Conservation (phyloP, 2,888 invertebrate species). For the Volucella zonaria region DNA sequence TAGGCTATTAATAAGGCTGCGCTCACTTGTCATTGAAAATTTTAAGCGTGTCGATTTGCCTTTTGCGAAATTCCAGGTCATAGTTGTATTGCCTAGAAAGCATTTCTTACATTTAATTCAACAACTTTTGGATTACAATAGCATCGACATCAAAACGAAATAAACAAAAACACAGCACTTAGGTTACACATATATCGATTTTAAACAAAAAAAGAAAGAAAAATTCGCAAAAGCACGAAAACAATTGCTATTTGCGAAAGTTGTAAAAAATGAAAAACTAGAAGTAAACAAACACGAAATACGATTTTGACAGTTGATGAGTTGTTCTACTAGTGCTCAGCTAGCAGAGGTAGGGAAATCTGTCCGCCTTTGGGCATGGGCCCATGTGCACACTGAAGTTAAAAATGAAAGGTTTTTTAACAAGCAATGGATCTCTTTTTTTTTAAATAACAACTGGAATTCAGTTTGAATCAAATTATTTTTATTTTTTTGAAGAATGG, state of each 20-base stretch:
- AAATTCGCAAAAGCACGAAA: background rate
- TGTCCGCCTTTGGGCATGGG: background rate
- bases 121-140: background rate
- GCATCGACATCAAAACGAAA: conserved; percentile 2
- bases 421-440: too few species aligned
- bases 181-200: too few species aligned
- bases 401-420: background rate
- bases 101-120: conserved; percentile 56
- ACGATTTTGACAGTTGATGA: background rate
- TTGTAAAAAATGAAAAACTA: conserved; percentile 5
- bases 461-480: too few species aligned
- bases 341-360: background rate
- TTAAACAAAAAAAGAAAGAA: too few species aligned
- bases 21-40: conserved; percentile 91
- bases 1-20: conserved; percentile 12
- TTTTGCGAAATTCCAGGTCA: conserved; percentile 83
- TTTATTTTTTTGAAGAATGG: too few species aligned
- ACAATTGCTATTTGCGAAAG: background rate
- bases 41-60: conserved; percentile 91
- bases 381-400: background rate
- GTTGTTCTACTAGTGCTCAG: conserved; percentile 7
- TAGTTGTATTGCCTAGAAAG: conserved; percentile 70
- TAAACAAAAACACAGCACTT: background rate
- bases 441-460: too few species aligned
- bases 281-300: conserved; percentile 41